Evolutionary conservation across 2,113 vertebrate species (phyloP).

Genomic region (Oncorhynchus mykiss): DNA sequence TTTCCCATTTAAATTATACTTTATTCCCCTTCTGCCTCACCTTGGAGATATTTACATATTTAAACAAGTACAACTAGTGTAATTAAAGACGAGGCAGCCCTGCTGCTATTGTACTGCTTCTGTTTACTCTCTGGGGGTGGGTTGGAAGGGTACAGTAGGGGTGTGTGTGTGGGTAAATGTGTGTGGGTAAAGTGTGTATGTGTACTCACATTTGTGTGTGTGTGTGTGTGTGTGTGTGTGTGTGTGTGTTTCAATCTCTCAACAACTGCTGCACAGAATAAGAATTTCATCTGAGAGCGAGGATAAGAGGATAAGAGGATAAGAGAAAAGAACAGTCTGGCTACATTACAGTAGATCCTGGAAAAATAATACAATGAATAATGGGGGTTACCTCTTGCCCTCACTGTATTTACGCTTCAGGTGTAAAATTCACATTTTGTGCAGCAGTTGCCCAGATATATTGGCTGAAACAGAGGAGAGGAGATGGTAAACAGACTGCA

Average conservation of each 20-base stretch:
- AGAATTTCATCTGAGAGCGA: constrained; percentile 30
- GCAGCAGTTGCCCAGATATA: constrained; percentile 34
- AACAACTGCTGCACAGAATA: constrained; percentile 38
- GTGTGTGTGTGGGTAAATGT: not conserved
- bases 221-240: not conserved
- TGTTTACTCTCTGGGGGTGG: constrained; percentile 16
- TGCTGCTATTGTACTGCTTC: constrained; percentile 7
- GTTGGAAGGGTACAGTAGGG: not conserved
- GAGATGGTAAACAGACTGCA: constrained; percentile 29
- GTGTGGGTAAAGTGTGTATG: not conserved
- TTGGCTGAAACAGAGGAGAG: constrained; percentile 39
- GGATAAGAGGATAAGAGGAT: not conserved
- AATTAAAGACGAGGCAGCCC: constrained; percentile 25
- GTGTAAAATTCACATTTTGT: constrained; percentile 37
- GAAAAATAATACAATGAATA: constrained; percentile 33
- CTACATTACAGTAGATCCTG: constrained; percentile 28
- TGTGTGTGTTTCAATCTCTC: constrained; percentile 35
- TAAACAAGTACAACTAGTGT: constrained; percentile 24
- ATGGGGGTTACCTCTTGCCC: constrained; percentile 23
- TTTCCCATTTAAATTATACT: constrained; percentile 42
- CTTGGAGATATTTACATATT: constrained; percentile 51
- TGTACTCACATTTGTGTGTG: not conserved
- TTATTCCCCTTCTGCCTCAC: constrained; percentile 23
- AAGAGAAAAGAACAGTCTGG: constrained; percentile 9
- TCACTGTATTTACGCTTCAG: constrained; percentile 38